phyloP scores from a whole-genome alignment of 2,888 invertebrate genomes.

The Eupithecia insigniata region DNA sequence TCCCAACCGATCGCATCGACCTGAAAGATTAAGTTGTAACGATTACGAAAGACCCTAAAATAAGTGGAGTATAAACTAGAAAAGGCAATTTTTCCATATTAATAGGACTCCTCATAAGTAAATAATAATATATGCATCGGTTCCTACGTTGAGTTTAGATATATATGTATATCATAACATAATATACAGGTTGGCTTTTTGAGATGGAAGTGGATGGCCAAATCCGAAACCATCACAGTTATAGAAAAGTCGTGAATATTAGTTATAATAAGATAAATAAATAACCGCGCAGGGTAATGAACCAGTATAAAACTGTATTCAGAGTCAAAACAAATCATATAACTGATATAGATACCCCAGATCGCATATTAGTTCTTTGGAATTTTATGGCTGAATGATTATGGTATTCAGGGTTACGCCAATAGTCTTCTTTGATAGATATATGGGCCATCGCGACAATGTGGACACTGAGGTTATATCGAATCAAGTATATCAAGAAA shows the following conservation, averaged over 20 bases:
- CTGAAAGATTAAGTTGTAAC: constrained; percentile 49
- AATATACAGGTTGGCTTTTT: no score
- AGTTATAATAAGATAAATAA: no score
- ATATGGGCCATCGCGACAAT: constrained; percentile 73
- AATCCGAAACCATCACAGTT: no score
- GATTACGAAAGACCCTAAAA: not conserved
- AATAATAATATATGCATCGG: not conserved
- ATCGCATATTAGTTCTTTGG: not conserved
- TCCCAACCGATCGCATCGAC: constrained; percentile 70
- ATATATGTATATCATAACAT: no score
- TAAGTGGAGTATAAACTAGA: not conserved
- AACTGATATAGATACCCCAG: constrained; percentile 17
- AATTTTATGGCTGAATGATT: not conserved
- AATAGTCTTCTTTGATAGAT: constrained; percentile 47
- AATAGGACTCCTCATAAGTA: not conserved
- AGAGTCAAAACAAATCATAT: not conserved
- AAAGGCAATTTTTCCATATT: not conserved
- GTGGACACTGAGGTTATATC: constrained; percentile 77
- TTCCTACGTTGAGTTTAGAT: not conserved
- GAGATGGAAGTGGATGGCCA: no score
- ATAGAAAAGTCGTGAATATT: no score
- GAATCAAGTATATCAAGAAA: constrained; percentile 74
- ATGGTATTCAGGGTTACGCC: not conserved
- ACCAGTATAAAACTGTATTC: not conserved
- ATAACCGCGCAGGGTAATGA: not conserved